phyloP scores from a whole-genome alignment of 2,888 invertebrate species.

The Diaperis boleti region DNA sequence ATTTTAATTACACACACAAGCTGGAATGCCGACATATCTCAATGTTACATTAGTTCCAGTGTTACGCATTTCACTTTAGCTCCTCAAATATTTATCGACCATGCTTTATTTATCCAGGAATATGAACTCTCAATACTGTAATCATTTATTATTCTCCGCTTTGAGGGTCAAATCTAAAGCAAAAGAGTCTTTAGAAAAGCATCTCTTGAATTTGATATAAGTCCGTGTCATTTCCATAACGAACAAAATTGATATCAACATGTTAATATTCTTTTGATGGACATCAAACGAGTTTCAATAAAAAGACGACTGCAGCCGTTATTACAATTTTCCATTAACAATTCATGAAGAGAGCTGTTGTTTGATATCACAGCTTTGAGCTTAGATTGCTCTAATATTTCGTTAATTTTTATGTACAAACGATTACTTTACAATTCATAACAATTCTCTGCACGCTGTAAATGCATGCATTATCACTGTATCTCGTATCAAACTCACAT shows the following conservation, averaged over 20 bases:
- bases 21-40: not conserved
- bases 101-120: not conserved
- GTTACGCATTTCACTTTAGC: not conserved
- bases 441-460: not conserved
- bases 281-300: conserved; percentile 26
- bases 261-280: conserved; percentile 24
- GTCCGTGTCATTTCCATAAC: conserved; percentile 6
- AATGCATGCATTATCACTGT: conserved; percentile 2
- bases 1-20: not conserved
- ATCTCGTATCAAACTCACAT: conserved; percentile 2
- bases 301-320: conserved; percentile 9
- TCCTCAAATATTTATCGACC: conserved; percentile 2
- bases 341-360: conserved; percentile 16
- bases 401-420: conserved; percentile 24
- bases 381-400: conserved; percentile 8
- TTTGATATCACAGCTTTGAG: conserved; percentile 20
- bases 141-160: conserved; percentile 2
- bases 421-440: conserved; percentile 20
- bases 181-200: not conserved
- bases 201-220: not conserved
- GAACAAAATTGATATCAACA: no score
- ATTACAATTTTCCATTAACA: conserved; percentile 13
- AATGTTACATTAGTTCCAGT: not conserved
- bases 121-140: not conserved
- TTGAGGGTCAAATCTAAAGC: not conserved